Conservation (phyloP, 2,113 vertebrate genomes). For the Laticauda colubrina region DNA sequence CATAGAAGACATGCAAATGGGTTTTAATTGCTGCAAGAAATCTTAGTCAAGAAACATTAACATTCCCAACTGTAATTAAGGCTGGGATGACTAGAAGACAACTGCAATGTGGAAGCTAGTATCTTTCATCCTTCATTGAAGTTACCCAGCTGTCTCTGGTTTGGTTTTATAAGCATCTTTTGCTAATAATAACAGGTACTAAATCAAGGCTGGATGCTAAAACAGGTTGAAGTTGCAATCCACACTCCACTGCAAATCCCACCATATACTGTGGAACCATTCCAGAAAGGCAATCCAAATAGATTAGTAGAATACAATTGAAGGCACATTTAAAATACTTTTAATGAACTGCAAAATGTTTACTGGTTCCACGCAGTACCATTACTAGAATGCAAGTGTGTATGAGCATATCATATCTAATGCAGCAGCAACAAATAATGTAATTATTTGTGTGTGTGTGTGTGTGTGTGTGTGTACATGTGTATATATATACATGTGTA, state of each 20-base stretch:
- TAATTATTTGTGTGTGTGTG: too few relatives aligned
- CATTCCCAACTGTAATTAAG: background rate
- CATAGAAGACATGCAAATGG: background rate
- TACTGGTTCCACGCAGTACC: background rate
- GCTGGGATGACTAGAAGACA: background rate
- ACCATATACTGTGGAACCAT: background rate
- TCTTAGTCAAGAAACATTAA: background rate
- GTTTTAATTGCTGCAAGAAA: constrained; percentile 1
- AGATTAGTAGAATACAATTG: background rate
- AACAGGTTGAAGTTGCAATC: background rate
- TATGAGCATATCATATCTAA: background rate
- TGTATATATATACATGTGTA: too few relatives aligned
- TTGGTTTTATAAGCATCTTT: background rate
- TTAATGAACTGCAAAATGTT: background rate
- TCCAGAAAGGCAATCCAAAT: background rate
- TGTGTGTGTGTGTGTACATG: too few relatives aligned
- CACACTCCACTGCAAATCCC: background rate
- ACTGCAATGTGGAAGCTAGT: background rate
- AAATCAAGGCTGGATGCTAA: background rate
- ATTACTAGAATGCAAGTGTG: background rate
- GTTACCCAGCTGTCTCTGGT: background rate
- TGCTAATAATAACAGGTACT: background rate
- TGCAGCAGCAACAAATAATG: background rate
- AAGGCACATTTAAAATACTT: background rate
- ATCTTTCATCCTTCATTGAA: background rate